These are phyloP conservation scores for Anguilla obscura DNA, from an alignment of 2,797 vertebrate species.

Conservation along the genomic window DNA sequence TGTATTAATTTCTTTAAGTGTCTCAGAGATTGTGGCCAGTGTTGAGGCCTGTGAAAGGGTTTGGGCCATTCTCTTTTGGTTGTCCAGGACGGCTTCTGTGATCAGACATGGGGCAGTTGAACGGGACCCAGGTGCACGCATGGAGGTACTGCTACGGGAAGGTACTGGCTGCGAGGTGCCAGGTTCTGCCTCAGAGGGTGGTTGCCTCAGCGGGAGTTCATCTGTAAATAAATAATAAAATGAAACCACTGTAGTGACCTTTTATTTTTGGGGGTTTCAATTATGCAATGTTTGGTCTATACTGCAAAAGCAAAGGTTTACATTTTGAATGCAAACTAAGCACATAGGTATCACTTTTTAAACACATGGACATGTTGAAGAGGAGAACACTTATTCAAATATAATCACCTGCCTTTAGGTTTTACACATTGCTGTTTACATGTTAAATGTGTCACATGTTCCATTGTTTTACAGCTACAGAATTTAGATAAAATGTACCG, in stretches of 20 bases:
- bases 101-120: slow-evolving; percentile 11
- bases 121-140: slow-evolving; percentile 3
- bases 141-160: not conserved
- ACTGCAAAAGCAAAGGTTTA: slow-evolving; percentile 26
- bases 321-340: slow-evolving; percentile 24
- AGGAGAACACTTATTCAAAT: not conserved
- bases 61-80: slow-evolving; percentile 9
- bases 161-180: not conserved
- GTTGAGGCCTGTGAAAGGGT: slow-evolving; percentile 5
- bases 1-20: too few relatives aligned
- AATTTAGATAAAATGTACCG: not conserved
- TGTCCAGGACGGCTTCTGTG: slow-evolving; percentile 10
- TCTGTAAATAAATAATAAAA: slow-evolving; percentile 25
- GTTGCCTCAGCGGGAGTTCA: slow-evolving; percentile 9
- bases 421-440: not conserved
- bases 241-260: not conserved
- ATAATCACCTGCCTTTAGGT: not conserved
- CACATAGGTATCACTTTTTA: not conserved
- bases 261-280: not conserved
- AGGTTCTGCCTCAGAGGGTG: slow-evolving; percentile 21
- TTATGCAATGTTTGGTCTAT: not conserved
- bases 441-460: not conserved
- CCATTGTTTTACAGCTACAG: not conserved
- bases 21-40: not conserved
- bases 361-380: not conserved